Conservation (phyloP, 2,888 invertebrate species). For the Hydrotaea cyrtoneurina region DNA sequence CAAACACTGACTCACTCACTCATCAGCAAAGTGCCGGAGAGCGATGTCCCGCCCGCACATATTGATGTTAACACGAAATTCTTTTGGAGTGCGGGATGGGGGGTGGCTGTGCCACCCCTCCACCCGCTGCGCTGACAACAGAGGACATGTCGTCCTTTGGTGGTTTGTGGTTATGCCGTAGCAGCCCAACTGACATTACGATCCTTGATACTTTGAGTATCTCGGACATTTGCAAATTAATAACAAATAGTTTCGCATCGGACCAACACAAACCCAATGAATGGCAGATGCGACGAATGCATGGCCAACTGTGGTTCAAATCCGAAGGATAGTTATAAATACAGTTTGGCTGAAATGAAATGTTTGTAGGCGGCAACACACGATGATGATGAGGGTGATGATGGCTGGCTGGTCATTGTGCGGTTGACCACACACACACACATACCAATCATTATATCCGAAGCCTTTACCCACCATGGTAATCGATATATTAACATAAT, state of each 20-base stretch:
- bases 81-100: too few relatives aligned
- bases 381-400: background rate
- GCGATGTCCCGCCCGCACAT: too few relatives aligned
- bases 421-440: background rate
- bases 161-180: background rate
- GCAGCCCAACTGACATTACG: background rate
- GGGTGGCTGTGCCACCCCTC: too few relatives aligned
- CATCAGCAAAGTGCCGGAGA: background rate
- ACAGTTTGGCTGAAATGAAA: background rate
- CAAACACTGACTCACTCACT: background rate
- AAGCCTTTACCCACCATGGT: background rate
- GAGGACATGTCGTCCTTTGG: background rate
- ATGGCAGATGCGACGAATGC: slow-evolving; percentile 25
- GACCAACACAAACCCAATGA: background rate
- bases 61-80: too few relatives aligned
- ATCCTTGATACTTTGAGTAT: background rate
- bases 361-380: background rate
- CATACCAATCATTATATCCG: background rate
- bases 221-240: slow-evolving; percentile 56
- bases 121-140: too few relatives aligned
- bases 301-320: background rate
- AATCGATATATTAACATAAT: slow-evolving; percentile 27
- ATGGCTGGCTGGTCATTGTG: background rate
- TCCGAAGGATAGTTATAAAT: too few relatives aligned
- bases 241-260: slow-evolving; percentile 53